These are phyloP conservation scores for Tachina grossa DNA, from an alignment of 2,888 invertebrate species.

Conservation along the genomic window DNA sequence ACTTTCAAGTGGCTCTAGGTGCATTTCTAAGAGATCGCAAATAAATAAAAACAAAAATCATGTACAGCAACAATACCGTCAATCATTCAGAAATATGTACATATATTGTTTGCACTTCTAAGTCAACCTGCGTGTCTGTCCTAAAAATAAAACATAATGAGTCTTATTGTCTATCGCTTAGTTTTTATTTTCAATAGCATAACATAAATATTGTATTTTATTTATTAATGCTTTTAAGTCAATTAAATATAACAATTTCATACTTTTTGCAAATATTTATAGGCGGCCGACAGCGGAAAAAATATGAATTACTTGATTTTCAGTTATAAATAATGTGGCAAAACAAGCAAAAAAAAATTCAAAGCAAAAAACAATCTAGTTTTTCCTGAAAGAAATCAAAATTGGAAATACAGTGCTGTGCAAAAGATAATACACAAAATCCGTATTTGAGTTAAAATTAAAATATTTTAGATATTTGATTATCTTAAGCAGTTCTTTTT, in stretches of 20 bases:
- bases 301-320: background rate
- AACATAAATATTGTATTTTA: constrained; percentile 36
- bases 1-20: background rate
- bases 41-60: constrained; percentile 14
- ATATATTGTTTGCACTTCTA: background rate
- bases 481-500: too few relatives aligned
- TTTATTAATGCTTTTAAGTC: constrained; percentile 50
- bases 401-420: too few relatives aligned
- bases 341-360: too few relatives aligned
- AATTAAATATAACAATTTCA: constrained; percentile 48
- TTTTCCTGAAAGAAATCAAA: too few relatives aligned
- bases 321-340: background rate
- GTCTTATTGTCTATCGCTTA: background rate
- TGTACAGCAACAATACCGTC: background rate
- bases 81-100: constrained; percentile 9
- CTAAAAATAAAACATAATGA: background rate
- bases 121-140: constrained; percentile 9
- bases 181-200: constrained; percentile 48
- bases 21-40: constrained; percentile 33
- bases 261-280: constrained; percentile 13
- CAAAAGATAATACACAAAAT: too few relatives aligned
- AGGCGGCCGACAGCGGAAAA: background rate
- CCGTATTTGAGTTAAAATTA: too few relatives aligned
- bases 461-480: too few relatives aligned
- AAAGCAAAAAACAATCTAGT: background rate